A percentile compares a stretch with the other conserved stretches of the same genome.
Evolutionary conservation across 2,797 vertebrate genomes (phyloP).

Genomic region (Sebastes trivittatus): DNA sequence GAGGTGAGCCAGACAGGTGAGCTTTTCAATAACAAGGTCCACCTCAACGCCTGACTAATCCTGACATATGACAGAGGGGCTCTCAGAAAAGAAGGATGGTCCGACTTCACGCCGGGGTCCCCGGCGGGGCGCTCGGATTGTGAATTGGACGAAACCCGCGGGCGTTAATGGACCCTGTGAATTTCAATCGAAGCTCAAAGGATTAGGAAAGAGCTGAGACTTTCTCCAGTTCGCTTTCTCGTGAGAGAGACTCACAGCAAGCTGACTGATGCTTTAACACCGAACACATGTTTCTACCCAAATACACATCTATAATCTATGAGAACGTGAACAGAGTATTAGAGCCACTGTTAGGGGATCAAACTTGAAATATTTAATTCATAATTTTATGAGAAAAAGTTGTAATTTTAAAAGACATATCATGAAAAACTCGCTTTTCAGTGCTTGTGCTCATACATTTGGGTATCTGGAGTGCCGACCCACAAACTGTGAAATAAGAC

Average conservation of each 20-base stretch:
- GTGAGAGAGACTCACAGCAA: background rate
- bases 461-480: no score
- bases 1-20: slow-evolving; percentile 28
- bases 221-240: slow-evolving; percentile 2
- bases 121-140: background rate
- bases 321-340: background rate
- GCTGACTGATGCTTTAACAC: background rate
- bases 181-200: slow-evolving; percentile 58
- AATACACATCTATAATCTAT: background rate
- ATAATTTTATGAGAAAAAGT: background rate
- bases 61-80: slow-evolving; percentile 56
- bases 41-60: slow-evolving; percentile 43
- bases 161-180: slow-evolving; percentile 36
- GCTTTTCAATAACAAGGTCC: slow-evolving; percentile 64
- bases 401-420: background rate
- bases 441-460: no score
- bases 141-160: slow-evolving; percentile 19
- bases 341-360: background rate
- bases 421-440: no score
- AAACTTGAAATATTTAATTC: background rate
- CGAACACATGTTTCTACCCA: background rate
- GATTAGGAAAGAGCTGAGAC: slow-evolving; percentile 28
- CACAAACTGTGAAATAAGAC: no score
- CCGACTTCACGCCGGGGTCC: background rate
- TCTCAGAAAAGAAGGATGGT: slow-evolving; percentile 34